Base-by-base conservation (phyloP, 2,888 invertebrate genomes). In the Actias luna region DNA sequence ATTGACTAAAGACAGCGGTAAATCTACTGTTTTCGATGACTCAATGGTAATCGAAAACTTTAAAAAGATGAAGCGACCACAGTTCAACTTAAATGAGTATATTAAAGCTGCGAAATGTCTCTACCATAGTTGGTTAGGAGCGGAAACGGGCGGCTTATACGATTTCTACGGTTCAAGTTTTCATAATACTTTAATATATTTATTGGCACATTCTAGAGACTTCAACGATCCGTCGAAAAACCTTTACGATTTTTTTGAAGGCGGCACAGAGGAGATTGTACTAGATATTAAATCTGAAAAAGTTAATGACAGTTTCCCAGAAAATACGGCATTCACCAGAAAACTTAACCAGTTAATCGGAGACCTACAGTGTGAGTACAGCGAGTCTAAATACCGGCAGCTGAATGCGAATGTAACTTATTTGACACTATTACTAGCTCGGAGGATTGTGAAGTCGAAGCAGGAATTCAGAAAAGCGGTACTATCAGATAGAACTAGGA, bases 321-420 rank as follows among this genome's bases (percentile, higher is more conserved):
- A 29, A 1, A 29, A 55, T 14, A 18, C 52, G 29, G 4, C 27
- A 27, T 55, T 29, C 7, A 29, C 29, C 8, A 42, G 8, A 22
- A 61, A 57, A 8, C 31, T 61, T 14, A 39, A 57, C 39, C 14
- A 29, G 16, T 31, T 61, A 18, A 61, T 61, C 22, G 42, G 18
- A 18, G 57, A 58, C 18, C 31, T 61, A 22, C 16, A 58, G 16
- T 27, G 25, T 1, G 29, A 57, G 5, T 61, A 61, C 42, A 39
- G 29, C 2, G 61, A 61, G 27, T 12, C 27, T 8, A 61, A 58
- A 58, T 61, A 61, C 22, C 57, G 31, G 31, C 61, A 61, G 25
- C 57, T 61, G 8, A 61, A 61, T 42, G 16, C 58, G 31, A 61
- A 61, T 22, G 61, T 61, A 3, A 61, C 61, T 1, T 61, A 61